Conservation (phyloP, 2,888 invertebrate genomes). For the Drosophila subquinaria region DNA sequence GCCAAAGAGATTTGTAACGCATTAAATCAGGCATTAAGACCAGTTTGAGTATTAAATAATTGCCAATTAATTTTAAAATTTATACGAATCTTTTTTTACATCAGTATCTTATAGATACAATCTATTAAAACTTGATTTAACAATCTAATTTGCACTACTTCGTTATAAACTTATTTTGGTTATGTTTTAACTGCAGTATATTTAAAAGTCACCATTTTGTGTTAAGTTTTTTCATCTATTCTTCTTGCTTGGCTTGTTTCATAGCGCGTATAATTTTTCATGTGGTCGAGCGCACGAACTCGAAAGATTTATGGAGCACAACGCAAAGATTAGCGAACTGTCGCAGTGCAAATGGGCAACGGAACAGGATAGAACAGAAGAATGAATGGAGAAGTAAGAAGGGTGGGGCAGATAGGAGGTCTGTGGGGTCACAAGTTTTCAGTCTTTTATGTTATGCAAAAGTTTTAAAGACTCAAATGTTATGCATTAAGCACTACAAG, state of each 20-base stretch:
- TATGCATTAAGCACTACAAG: constrained; percentile 36
- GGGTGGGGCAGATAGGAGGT: not conserved
- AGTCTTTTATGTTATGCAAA: constrained; percentile 48
- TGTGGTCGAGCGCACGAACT: constrained; percentile 44
- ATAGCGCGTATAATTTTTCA: constrained; percentile 71
- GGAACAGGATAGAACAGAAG: constrained; percentile 1
- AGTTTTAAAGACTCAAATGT: constrained; percentile 51
- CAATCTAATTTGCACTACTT: not conserved
- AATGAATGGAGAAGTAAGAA: no score
- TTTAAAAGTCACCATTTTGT: not conserved
- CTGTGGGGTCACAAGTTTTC: constrained; percentile 5
- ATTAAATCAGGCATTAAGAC: not conserved
- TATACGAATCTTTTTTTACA: not conserved
- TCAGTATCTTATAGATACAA: not conserved
- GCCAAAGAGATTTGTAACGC: not conserved
- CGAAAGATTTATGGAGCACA: constrained; percentile 69
- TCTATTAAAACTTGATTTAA: not conserved
- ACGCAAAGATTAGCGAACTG: constrained; percentile 57
- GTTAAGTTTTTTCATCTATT: constrained; percentile 12
- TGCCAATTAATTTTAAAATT: not conserved
- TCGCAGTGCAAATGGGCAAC: constrained; percentile 40
- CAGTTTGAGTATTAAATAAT: not conserved
- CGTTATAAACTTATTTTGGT: not conserved
- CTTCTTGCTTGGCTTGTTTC: constrained; percentile 44
- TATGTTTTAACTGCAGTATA: not conserved